Conservation (phyloP, 2,888 invertebrate species). For the Lithophane semibrunnea region DNA sequence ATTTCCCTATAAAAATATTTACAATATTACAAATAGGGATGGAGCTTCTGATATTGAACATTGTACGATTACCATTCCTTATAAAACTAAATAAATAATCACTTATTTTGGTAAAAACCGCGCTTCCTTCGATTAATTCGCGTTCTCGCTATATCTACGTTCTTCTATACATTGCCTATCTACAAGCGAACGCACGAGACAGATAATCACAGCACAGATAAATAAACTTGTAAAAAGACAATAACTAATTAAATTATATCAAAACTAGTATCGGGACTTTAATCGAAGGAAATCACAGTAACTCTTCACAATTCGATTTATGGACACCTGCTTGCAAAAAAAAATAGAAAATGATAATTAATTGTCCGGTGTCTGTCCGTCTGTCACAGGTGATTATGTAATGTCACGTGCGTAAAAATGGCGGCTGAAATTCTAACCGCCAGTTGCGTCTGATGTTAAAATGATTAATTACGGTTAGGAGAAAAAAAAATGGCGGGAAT, state of each 20-base stretch:
- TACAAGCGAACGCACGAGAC: constrained; percentile 47
- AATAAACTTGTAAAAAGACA: constrained; percentile 49
- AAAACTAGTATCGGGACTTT: constrained; percentile 40
- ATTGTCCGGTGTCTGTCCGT: not conserved
- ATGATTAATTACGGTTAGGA: not conserved
- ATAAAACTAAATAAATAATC: constrained; percentile 81
- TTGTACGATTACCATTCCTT: constrained; percentile 72
- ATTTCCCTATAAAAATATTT: constrained; percentile 46
- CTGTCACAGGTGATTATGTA: not conserved
- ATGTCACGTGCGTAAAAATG: constrained; percentile 5
- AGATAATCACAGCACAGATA: constrained; percentile 59
- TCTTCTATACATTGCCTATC: constrained; percentile 40
- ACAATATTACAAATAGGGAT: constrained; percentile 55
- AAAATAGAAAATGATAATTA: not conserved
- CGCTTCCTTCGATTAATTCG: constrained; percentile 71
- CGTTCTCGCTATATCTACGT: constrained; percentile 27
- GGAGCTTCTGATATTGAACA: constrained; percentile 58
- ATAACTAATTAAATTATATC: constrained; percentile 48
- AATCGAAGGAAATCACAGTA: constrained; percentile 58
- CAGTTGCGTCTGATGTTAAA: not conserved
- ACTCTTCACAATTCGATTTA: constrained; percentile 72
- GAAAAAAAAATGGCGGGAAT: constrained; percentile 14
- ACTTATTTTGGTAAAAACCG: constrained; percentile 67
- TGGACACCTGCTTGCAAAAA: constrained; percentile 64
- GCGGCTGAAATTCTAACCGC: not conserved